Conservation (phyloP, 2,797 vertebrate species). For the Syngnathus rostellatus region DNA sequence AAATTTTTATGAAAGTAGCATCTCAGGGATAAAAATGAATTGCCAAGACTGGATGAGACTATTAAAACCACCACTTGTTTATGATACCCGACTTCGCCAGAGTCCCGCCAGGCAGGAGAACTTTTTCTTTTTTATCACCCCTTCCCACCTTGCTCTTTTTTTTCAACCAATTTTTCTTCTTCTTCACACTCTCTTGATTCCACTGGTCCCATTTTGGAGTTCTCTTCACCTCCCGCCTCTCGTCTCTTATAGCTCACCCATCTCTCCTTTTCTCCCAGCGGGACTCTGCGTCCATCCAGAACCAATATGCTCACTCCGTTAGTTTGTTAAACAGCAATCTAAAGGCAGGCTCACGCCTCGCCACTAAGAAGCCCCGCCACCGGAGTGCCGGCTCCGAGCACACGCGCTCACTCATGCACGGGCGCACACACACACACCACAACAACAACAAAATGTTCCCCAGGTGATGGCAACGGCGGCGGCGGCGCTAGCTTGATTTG, state of each 20-base stretch:
- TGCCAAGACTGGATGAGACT: slow-evolving; percentile 27
- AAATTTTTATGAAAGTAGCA: slow-evolving; percentile 42
- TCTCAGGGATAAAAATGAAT: slow-evolving; percentile 38
- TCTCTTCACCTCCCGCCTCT: slow-evolving; percentile 3
- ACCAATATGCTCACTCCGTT: slow-evolving; percentile 64
- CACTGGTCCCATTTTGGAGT: slow-evolving; percentile 1
- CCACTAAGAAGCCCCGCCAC: slow-evolving; percentile 57
- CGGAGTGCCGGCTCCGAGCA: slow-evolving; percentile 52
- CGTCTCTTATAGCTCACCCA: neutral
- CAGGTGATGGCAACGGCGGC: slow-evolving; percentile 7
- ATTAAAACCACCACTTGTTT: slow-evolving; percentile 53
- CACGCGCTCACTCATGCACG: slow-evolving; percentile 27
- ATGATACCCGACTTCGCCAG: slow-evolving; percentile 46
- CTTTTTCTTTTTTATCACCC: slow-evolving; percentile 17
- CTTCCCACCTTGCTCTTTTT: neutral
- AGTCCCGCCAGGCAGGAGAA: slow-evolving; percentile 21
- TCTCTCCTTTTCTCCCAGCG: slow-evolving; percentile 32
- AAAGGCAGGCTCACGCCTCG: slow-evolving; percentile 67
- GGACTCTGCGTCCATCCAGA: slow-evolving; percentile 53
- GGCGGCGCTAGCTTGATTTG: slow-evolving; percentile 12
- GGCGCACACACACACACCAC: slow-evolving; percentile 12
- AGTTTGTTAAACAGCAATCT: slow-evolving; percentile 71
- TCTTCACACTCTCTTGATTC: slow-evolving; percentile 3
- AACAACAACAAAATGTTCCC: slow-evolving; percentile 17
- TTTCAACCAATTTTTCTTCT: slow-evolving; percentile 1